Evolutionary conservation across 2,113 vertebrate species (phyloP).

Genomic region (Seriola quinqueradiata): DNA sequence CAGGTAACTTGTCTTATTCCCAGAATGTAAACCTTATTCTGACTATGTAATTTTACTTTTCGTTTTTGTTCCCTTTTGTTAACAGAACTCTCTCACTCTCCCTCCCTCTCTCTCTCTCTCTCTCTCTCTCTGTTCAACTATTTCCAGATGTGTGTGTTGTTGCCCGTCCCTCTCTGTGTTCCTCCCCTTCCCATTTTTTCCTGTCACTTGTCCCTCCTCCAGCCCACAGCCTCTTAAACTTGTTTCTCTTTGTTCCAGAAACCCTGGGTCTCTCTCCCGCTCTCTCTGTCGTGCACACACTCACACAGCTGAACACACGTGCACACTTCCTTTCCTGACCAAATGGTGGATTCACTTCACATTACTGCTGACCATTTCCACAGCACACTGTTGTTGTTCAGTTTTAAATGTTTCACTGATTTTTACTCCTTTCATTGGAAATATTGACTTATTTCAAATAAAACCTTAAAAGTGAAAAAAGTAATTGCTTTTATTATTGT

Average conservation of each 20-base stretch:
- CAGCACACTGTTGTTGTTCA: too few species aligned
- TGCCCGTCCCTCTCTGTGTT: conserved; percentile 28
- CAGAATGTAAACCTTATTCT: background rate
- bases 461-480: too few species aligned
- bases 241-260: conserved; percentile 38
- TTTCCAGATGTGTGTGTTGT: conserved; percentile 82
- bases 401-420: too few species aligned
- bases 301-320: too few species aligned
- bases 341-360: too few species aligned
- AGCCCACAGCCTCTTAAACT: conserved; percentile 9
- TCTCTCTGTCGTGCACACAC: conserved; percentile 1
- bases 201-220: conserved; percentile 45
- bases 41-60: background rate
- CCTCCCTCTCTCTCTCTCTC: conserved; percentile 2
- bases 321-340: background rate
- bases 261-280: background rate
- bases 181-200: conserved; percentile 51
- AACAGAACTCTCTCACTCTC: conserved; percentile 23
- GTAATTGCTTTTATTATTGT: too few species aligned
- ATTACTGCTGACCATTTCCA: too few species aligned
- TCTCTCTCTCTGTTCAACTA: conserved; percentile 53
- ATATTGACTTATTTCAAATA: too few species aligned
- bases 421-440: too few species aligned
- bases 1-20: conserved; percentile 10
- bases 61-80: conserved; percentile 19